Evolutionary conservation across 2,113 vertebrate genomes (phyloP), one percentile per base, ranked within the genome.

Genomic region (Brienomyrus brachyistius): DNA sequence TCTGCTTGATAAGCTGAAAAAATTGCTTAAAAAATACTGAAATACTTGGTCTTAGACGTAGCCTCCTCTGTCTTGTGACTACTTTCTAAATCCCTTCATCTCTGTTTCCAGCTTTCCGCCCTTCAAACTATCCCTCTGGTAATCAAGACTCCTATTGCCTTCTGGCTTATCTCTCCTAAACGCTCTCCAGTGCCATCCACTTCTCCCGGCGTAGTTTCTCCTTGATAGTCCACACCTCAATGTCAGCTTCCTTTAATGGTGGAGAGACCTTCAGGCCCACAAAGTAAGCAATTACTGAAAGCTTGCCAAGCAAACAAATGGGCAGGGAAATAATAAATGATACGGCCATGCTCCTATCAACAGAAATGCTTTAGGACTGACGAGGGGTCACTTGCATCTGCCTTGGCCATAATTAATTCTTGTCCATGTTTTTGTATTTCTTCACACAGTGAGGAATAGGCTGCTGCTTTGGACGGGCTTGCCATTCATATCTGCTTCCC

Each of bases 121-220:
- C 85, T 90, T 91, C 88, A 94, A 92, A 94, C 93, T 93, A 91
- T 92, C 94, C 91, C 91, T 94, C 93, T 94, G 91, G 90, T 92
- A 92, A 91, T 92, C 91, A 90, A 88, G 88, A 90, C 88, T 47
- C 51, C 90, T 89, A 85, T 77, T 51, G 43, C 45, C 50, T 94
- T 90, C 91, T 89, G 87, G 91, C 91, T 94, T 93, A 94, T 94
- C 92, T 13, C 21, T 86, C 89, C 88, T 86, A 85, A 93, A 92
- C 90, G 90, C 92, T 92, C 89, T 93, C 40, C 48, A 89, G 86
- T 91, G 31, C 91, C 91, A 90, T 88, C 23, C 31, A 35, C 50
- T 88, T 92, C 91, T 91, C 82, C 45, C 9, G 17, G 50, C 15
- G 35, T 40, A 45, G 62, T 45, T 51, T 45, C 23, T 54, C 77